phyloP scores from a whole-genome alignment of 2,797 vertebrate genomes.

The Hybognathus amarus region DNA sequence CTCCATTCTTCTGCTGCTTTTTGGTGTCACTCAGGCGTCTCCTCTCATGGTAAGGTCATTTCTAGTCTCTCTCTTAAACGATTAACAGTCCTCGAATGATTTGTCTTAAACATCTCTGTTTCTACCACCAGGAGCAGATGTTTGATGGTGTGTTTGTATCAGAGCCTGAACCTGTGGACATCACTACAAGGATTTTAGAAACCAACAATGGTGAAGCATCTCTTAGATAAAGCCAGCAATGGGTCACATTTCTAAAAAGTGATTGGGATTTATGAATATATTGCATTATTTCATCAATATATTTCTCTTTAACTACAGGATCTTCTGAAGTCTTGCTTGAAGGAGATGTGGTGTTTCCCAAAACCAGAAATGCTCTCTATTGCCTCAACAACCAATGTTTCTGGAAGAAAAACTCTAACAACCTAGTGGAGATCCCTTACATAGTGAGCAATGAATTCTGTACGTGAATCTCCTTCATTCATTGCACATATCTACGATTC shows the following conservation, averaged over 20 bases:
- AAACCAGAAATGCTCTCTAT: conserved; percentile 50
- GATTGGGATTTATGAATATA: background rate
- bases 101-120: background rate
- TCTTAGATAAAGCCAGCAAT: background rate
- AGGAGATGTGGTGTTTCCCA: conserved; percentile 56
- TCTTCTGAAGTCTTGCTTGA: conserved; percentile 57
- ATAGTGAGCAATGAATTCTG: conserved; percentile 43
- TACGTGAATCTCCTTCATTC: conserved; percentile 8
- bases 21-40: conserved; percentile 42
- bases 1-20: conserved; percentile 48
- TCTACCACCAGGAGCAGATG: background rate
- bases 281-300: background rate
- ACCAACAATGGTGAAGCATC: conserved; percentile 49
- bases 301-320: conserved; percentile 18
- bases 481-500: background rate
- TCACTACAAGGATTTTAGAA: conserved; percentile 49
- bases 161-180: conserved; percentile 29
- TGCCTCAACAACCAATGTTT: conserved; percentile 54
- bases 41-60: conserved; percentile 11
- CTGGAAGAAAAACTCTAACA: conserved; percentile 51
- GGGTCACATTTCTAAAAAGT: background rate
- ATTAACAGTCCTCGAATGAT: conserved; percentile 11
- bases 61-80: background rate
- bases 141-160: too few species aligned
- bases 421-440: conserved; percentile 50